Conservation (phyloP, 2,797 vertebrate genomes). For the Antrozous pallidus region DNA sequence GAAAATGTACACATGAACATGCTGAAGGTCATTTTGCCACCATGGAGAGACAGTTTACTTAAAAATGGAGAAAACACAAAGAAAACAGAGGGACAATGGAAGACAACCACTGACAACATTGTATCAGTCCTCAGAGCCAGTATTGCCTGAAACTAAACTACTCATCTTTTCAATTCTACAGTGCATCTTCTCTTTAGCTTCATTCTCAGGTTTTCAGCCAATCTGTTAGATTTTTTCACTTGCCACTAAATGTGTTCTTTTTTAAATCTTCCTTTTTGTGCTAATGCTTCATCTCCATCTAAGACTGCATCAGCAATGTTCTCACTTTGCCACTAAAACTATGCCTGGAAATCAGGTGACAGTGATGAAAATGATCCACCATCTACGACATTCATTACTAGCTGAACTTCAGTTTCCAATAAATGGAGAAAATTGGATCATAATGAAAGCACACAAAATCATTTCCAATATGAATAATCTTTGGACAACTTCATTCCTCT, state of each 20-base stretch:
- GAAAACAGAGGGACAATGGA: neutral
- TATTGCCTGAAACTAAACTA: neutral
- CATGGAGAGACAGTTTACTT: neutral
- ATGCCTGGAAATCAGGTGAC: conserved; percentile 46
- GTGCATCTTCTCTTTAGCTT: neutral
- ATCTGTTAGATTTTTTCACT: neutral
- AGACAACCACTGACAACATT: neutral
- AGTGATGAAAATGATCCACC: conserved; percentile 21
- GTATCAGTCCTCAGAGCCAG: neutral
- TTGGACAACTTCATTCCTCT: conserved; percentile 53
- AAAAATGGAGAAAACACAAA: neutral
- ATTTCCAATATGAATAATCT: conserved; percentile 67
- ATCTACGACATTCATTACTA: conserved; percentile 7
- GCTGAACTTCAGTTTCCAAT: conserved; percentile 51
- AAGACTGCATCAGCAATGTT: conserved; percentile 9
- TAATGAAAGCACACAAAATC: conserved; percentile 61
- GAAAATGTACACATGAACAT: neutral
- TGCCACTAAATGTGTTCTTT: neutral
- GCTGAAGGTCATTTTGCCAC: neutral
- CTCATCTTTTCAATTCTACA: neutral
- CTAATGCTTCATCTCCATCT: neutral
- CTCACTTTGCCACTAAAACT: conserved; percentile 28
- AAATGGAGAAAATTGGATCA: conserved; percentile 58
- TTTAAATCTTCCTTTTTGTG: neutral
- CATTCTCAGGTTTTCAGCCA: neutral